Conservation (phyloP, 1,140 invertebrate genomes). For the Diorhabda elongata region DNA sequence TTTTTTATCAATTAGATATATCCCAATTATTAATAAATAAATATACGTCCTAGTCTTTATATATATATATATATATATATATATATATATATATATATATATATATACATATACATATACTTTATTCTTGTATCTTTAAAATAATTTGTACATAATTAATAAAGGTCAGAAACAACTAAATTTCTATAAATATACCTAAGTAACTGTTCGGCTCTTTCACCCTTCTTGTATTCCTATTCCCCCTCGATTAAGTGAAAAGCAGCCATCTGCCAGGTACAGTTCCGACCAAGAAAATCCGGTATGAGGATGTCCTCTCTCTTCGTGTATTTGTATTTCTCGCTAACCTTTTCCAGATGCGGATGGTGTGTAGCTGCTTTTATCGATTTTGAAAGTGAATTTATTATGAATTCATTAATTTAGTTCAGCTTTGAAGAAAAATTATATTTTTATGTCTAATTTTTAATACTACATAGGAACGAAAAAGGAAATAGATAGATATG, state of each 20-base stretch:
- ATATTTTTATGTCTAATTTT: no score
- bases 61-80: no score
- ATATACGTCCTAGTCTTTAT: no score
- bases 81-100: no score
- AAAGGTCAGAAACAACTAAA: not conserved
- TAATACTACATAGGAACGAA: no score
- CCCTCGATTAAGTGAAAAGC: slow-evolving; percentile 14
- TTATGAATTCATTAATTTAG: not conserved
- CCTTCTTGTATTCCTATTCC: slow-evolving; percentile 14
- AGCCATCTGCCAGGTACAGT: slow-evolving; percentile 23
- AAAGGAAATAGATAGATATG: no score
- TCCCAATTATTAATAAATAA: no score
- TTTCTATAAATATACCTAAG: not conserved
- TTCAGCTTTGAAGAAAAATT: no score
- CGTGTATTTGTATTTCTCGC: slow-evolving; percentile 1
- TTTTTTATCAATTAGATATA: no score
- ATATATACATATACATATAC: no score
- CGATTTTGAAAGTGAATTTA: not conserved
- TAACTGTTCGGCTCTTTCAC: slow-evolving; percentile 4
- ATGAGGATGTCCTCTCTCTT: not conserved
- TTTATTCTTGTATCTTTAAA: no score
- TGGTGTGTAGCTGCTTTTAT: not conserved
- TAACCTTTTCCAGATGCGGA: not conserved
- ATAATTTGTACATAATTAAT: no score
- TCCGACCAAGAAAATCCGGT: slow-evolving; percentile 12